Conservation (phyloP, 1,140 invertebrate species). For the Neodiprion virginianus region DNA sequence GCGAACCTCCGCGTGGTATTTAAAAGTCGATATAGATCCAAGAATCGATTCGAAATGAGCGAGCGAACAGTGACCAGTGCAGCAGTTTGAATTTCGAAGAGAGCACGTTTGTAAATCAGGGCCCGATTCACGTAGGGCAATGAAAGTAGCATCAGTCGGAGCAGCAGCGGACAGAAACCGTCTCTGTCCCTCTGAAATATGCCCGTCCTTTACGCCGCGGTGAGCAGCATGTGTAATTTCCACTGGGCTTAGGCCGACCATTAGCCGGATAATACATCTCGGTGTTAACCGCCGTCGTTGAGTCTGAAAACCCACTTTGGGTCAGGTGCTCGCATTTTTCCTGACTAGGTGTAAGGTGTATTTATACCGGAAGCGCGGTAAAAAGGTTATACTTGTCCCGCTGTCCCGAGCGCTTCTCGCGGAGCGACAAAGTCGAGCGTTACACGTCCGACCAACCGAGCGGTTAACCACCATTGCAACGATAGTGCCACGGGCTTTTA, state of each 20-base stretch:
- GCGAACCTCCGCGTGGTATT: no score
- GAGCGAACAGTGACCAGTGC: neutral
- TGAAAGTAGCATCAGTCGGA: slow-evolving; percentile 4
- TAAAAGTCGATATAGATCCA: no score
- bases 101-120: neutral
- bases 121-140: neutral
- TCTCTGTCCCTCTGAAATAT: neutral
- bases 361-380: neutral
- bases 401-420: neutral
- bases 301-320: neutral
- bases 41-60: no score
- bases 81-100: neutral
- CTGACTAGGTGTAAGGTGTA: neutral
- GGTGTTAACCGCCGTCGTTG: no score
- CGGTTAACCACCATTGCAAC: neutral
- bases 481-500: no score
- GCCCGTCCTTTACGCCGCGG: neutral
- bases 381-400: neutral
- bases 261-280: no score
- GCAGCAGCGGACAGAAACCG: neutral
- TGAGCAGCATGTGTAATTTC: slow-evolving; percentile 5
- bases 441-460: neutral
- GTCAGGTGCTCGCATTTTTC: neutral
- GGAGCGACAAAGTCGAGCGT: neutral
- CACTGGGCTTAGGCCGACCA: neutral